Evolutionary conservation across 2,888 invertebrate species (phyloP).

Genomic region (Epinotia bilunana): DNA sequence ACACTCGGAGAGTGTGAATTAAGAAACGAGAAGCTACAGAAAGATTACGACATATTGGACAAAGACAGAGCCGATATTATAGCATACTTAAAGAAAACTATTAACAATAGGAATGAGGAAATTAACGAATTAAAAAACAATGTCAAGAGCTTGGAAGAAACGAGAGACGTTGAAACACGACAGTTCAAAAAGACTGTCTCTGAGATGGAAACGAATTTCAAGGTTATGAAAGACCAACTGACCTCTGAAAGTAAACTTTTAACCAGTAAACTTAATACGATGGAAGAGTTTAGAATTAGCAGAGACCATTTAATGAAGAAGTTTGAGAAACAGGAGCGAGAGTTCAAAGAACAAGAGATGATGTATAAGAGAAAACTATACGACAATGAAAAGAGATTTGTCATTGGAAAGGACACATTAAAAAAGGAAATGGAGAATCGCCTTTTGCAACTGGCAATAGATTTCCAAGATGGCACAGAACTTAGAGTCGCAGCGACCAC

Average conservation of each 20-base stretch:
- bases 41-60: slow-evolving; percentile 87
- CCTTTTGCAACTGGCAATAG: slow-evolving; percentile 91
- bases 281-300: slow-evolving; percentile 96
- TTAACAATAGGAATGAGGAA: slow-evolving; percentile 88
- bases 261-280: slow-evolving; percentile 93
- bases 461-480: slow-evolving; percentile 94
- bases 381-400: slow-evolving; percentile 89
- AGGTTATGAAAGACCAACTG: slow-evolving; percentile 91
- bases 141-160: slow-evolving; percentile 89
- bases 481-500: slow-evolving; percentile 95
- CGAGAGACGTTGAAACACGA: slow-evolving; percentile 87
- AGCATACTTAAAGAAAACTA: slow-evolving; percentile 89
- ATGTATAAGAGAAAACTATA: slow-evolving; percentile 91
- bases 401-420: slow-evolving; percentile 91
- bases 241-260: slow-evolving; percentile 93
- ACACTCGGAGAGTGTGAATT: slow-evolving; percentile 89
- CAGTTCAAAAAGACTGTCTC: slow-evolving; percentile 86
- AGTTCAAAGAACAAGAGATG: slow-evolving; percentile 90
- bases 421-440: slow-evolving; percentile 95
- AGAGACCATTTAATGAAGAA: slow-evolving; percentile 93
- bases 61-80: slow-evolving; percentile 94
- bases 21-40: slow-evolving; percentile 86
- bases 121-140: slow-evolving; percentile 88
- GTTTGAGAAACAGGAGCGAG: slow-evolving; percentile 91
- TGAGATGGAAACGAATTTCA: slow-evolving; percentile 89